These are phyloP conservation scores for Corvus moneduloides DNA, from an alignment of 2,113 vertebrate species.

Conservation along the genomic window DNA sequence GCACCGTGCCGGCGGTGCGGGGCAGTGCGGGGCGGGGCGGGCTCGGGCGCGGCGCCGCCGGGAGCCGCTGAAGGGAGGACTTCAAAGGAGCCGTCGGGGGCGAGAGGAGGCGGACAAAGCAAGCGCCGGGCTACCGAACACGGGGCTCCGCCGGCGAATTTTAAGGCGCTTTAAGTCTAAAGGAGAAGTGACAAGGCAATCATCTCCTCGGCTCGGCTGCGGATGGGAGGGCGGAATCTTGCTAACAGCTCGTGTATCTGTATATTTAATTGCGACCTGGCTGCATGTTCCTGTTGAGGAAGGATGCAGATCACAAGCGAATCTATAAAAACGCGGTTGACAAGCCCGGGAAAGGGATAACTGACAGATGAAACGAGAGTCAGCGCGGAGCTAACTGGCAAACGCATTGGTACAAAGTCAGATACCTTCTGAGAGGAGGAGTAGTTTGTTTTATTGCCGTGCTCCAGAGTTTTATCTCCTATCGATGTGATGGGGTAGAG, in stretches of 20 bases:
- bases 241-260: constrained; percentile 42
- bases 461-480: constrained; percentile 79
- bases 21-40: neutral
- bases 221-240: constrained; percentile 4
- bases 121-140: neutral
- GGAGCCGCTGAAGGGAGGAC: neutral
- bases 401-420: constrained; percentile 77
- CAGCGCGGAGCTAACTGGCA: constrained; percentile 79
- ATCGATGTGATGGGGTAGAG: constrained; percentile 69
- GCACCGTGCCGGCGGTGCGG: neutral
- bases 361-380: constrained; percentile 84
- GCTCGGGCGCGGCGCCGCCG: neutral
- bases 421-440: constrained; percentile 77
- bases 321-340: constrained; percentile 72
- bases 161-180: neutral
- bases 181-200: neutral
- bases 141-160: neutral
- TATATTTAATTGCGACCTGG: constrained; percentile 80
- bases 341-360: constrained; percentile 77
- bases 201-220: neutral
- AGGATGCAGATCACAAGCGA: constrained; percentile 77
- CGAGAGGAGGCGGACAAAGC: neutral
- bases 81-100: neutral
- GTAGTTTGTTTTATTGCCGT: constrained; percentile 77
- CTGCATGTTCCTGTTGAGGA: constrained; percentile 68